phyloP scores from a whole-genome alignment of 2,113 vertebrate species.

The Hemiprocne comata region DNA sequence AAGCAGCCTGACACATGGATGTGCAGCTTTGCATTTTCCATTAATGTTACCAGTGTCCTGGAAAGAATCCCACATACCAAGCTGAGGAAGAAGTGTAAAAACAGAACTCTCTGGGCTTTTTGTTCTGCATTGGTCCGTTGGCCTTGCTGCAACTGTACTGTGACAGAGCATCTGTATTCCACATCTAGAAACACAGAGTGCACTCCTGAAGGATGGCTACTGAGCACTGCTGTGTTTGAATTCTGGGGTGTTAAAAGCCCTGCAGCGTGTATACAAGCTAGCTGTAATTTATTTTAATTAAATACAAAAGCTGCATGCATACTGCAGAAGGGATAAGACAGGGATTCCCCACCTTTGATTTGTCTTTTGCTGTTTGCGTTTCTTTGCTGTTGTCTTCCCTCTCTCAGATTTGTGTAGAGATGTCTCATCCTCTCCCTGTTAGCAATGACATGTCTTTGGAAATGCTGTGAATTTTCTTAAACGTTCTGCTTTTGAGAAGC shows the following conservation, averaged over 20 bases:
- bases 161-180: not conserved
- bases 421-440: not conserved
- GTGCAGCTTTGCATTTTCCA: not conserved
- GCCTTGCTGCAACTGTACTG: not conserved
- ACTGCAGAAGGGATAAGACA: not conserved
- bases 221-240: not conserved
- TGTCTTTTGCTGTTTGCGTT: not conserved
- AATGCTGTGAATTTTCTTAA: not conserved
- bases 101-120: conserved; percentile 3
- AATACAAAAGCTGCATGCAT: not conserved
- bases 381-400: not conserved
- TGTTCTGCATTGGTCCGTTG: not conserved
- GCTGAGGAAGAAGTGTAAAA: conserved; percentile 28
- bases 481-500: not conserved
- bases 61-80: not conserved
- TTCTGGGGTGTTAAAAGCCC: not conserved
- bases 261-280: not conserved
- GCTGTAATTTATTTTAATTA: conserved; percentile 1
- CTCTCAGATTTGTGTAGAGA: not conserved
- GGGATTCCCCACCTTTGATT: not conserved
- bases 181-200: not conserved
- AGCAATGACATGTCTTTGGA: not conserved
- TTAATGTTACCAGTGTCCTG: not conserved
- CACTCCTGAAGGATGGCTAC: not conserved
- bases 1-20: not conserved